Evolutionary conservation across 1,140 invertebrate species (phyloP), one percentile per base, ranked within the genome.

Genomic region (Drosophila virilis): DNA sequence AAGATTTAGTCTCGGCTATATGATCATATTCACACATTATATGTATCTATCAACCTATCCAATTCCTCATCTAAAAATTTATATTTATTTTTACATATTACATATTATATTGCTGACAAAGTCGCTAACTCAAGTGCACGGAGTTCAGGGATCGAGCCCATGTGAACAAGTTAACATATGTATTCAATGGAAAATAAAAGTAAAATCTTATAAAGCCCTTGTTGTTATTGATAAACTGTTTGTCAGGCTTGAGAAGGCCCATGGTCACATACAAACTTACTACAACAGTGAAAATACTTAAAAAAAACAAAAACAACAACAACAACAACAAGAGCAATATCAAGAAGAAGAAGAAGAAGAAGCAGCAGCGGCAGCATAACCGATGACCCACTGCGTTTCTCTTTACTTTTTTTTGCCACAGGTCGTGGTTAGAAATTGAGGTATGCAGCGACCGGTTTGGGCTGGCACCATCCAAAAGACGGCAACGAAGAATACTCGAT

Each of bases 401-500:
- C 82, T 86, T 86, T 88, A 77, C 57, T 55, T 77, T 86, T 77
- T 78, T 79, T 81, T 65, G 78, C 70, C 73, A 85, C 82, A 86
- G 82, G 82, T 86, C 82, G 82, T 86, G 82, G 82, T 79, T 86
- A 88, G 84, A 86, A 86, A 86, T 86, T 88, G 82, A 88, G 83
- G 82, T 86, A 86, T 88, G 82, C 83, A 73, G 40, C 83, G 82
- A 86, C 82, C 82, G 82, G 82, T 86, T 86, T 86, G 82, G 83
- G 82, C 69, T 86, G 86, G 83, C 78, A 85, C 82, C 82, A 72
- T 86, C 78, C 75, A 66, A 80, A 71, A 45, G 42, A 35, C 40
- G 28, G 37, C 17, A 65, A 61, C 66, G 45, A 57, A 69, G 45
- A 57, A 69, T 58, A 51, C 62, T 70, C 71, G 69, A 72, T 72